Evolutionary conservation across 2,113 vertebrate species (phyloP).

Genomic region (Anthoscopus minutus): DNA sequence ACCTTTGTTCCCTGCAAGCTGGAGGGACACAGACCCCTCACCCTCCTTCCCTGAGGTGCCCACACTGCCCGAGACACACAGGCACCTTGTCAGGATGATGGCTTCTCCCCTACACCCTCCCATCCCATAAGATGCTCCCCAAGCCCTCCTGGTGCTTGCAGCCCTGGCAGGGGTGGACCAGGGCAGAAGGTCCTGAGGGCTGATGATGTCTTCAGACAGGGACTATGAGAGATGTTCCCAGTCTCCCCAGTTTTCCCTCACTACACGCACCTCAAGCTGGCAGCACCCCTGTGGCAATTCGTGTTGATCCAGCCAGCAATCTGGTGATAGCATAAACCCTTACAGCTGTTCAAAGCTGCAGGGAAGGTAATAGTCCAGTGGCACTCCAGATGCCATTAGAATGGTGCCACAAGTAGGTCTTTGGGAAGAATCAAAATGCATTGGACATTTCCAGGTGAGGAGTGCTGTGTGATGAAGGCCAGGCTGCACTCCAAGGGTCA

Average conservation of each 20-base stretch:
- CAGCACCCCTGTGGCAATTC: not conserved
- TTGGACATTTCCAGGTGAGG: not conserved
- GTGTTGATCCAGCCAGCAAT: not conserved
- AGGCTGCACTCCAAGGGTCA: not conserved
- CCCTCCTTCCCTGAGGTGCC: not conserved
- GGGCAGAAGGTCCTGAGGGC: not conserved
- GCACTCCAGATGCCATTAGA: not conserved
- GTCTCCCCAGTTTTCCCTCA: not conserved
- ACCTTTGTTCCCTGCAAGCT: not conserved
- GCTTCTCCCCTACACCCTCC: not conserved
- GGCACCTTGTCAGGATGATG: not conserved
- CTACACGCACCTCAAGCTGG: not conserved
- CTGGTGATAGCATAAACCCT: not conserved
- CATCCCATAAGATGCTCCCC: not conserved
- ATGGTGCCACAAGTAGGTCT: not conserved
- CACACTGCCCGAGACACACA: fast-evolving
- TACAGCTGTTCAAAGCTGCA: not conserved
- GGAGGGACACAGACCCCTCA: not conserved
- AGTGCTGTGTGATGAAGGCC: not conserved
- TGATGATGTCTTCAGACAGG: not conserved
- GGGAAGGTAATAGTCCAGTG: not conserved
- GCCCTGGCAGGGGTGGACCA: not conserved
- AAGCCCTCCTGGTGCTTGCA: not conserved
- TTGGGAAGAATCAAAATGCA: not conserved
- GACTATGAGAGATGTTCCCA: not conserved